These are phyloP conservation scores for Dione vanillae DNA, from an alignment of 2,888 invertebrate species.

Conservation along the genomic window DNA sequence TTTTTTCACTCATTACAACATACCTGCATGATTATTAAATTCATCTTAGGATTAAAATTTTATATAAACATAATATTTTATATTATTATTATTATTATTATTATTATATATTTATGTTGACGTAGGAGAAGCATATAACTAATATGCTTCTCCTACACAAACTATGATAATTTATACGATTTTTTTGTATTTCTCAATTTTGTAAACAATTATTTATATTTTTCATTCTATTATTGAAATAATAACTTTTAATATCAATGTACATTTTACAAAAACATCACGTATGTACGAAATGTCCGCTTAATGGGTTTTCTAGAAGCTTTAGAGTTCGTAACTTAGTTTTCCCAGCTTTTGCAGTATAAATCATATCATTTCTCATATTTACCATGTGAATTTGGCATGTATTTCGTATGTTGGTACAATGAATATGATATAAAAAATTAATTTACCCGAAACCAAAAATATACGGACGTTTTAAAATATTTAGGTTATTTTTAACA, in stretches of 20 bases:
- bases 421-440: background rate
- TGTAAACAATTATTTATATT: too few relatives aligned
- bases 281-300: background rate
- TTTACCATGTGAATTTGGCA: background rate
- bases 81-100: too few relatives aligned
- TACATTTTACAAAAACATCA: constrained; percentile 8
- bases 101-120: too few relatives aligned
- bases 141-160: too few relatives aligned
- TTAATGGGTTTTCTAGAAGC: constrained; percentile 20
- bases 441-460: background rate
- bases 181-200: too few relatives aligned
- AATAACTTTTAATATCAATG: background rate
- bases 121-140: too few relatives aligned
- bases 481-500: constrained; percentile 7
- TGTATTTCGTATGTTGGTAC: background rate
- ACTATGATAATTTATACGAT: too few relatives aligned
- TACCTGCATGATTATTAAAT: too few relatives aligned
- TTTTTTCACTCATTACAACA: too few relatives aligned
- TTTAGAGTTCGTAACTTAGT: constrained; percentile 20
- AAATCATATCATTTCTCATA: constrained; percentile 23
- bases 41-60: too few relatives aligned
- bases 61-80: too few relatives aligned
- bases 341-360: constrained; percentile 22
- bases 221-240: background rate
- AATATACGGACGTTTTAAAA: background rate